Evolutionary conservation across 2,113 vertebrate species (phyloP), one percentile per base, ranked within the genome.

Genomic region (Nanorana parkeri): DNA sequence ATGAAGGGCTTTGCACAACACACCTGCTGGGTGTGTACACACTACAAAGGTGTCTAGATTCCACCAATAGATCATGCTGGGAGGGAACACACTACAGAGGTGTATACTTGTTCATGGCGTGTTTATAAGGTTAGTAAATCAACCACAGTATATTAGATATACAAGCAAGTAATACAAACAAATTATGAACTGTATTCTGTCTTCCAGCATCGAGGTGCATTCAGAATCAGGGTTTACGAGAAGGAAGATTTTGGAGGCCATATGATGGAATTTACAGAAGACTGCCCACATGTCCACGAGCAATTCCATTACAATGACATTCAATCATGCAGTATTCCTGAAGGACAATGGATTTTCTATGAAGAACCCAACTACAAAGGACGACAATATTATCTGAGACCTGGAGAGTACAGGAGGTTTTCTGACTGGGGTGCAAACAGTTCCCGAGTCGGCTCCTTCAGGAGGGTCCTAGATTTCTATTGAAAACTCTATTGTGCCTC

Each of bases 301-400:
- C 28, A 67, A 28, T 79, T 79, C 65, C 51, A 17, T 21, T 56
- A 41, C 20, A 79, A 79, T 79, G 77, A 79, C 15, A 79, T 79
- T 17, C 21, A 68, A 15, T 79, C 77, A 16, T 79, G 77, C 54
- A 79, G 65, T 52, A 79, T 79, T 13, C 77, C 77, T 52, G 91
- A 93, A 56, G 93, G 92, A 85, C 94, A 89, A 88, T 94, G 94
- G 90, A 86, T 93, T 85, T 95, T 95, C 79, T 94, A 94, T 1
- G 93, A 96, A 90, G 94, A 93, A 84, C 92, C 90, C 74, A 93
- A 88, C 87, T 94, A 91, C 85, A 86, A 91, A 83, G 92, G 93
- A 47, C 73, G 84, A 71, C 89, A 93, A 88, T 94, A 93, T 89
- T 95, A 95, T 83, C 87, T 95, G 83, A 91, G 93, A 75, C 52